A percentile compares a stretch with the other conserved stretches of the same genome.
phyloP scores from a whole-genome alignment of 2,113 vertebrate species.

The Aythya baeri region DNA sequence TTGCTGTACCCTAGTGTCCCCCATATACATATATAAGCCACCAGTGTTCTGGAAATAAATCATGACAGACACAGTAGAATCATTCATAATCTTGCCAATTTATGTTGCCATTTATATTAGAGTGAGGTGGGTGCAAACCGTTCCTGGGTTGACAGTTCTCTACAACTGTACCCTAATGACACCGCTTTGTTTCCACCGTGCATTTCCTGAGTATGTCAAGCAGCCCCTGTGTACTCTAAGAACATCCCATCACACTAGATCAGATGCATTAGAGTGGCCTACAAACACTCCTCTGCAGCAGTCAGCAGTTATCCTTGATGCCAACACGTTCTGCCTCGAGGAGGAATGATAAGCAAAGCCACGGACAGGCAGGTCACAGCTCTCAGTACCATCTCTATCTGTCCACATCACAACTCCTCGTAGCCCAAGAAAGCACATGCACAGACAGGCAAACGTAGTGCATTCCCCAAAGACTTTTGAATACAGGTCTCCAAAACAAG shows the following conservation, averaged over 20 bases:
- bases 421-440: background rate
- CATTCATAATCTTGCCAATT: background rate
- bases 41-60: background rate
- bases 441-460: too few species aligned
- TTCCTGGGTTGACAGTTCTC: background rate
- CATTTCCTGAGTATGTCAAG: background rate
- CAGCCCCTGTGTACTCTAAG: background rate
- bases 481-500: background rate
- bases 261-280: background rate
- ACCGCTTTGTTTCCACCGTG: background rate
- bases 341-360: too few species aligned
- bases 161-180: too few species aligned
- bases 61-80: background rate
- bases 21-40: background rate
- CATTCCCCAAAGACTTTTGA: background rate
- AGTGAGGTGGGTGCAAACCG: background rate
- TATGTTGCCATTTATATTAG: background rate
- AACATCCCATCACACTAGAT: background rate
- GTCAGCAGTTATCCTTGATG: background rate
- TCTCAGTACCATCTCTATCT: background rate
- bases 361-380: too few species aligned
- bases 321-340: background rate
- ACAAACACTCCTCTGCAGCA: background rate
- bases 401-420: background rate
- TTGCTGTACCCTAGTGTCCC: background rate